A percentile compares a stretch with the other conserved stretches of the same genome.
Conservation (phyloP, 2,113 vertebrate species). For the Rhinolophus sinicus region DNA sequence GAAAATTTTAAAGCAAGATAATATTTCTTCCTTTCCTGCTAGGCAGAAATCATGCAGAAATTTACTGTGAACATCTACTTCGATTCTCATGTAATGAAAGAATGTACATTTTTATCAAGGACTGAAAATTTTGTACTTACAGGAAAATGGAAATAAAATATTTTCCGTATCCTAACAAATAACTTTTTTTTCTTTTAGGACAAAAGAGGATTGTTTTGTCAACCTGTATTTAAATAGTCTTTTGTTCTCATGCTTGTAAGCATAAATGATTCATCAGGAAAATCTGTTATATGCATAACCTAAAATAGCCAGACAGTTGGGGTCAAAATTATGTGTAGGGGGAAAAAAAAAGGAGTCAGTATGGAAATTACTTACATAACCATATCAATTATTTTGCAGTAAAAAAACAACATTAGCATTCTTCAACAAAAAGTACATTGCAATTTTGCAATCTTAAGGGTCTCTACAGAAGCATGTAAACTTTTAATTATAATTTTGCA, state of each 20-base stretch:
- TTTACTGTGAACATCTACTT: background rate
- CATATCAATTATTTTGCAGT: background rate
- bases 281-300: background rate
- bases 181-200: background rate
- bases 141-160: background rate
- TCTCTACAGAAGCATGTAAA: background rate
- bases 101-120: slow-evolving; percentile 9
- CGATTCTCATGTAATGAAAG: background rate
- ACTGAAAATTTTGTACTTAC: background rate
- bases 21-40: background rate
- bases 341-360: background rate
- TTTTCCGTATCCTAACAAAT: background rate
- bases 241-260: background rate
- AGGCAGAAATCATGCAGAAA: background rate
- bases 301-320: background rate
- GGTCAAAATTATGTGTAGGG: background rate
- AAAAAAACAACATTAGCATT: background rate
- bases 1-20: background rate
- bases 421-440: background rate
- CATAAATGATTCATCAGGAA: background rate
- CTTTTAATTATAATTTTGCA: slow-evolving; percentile 57
- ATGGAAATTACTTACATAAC: background rate
- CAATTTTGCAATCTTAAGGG: background rate
- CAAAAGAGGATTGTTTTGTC: background rate
- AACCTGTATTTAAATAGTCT: background rate